Evolutionary conservation across 2,113 vertebrate species (phyloP).

Genomic region (Rutilus rutilus): DNA sequence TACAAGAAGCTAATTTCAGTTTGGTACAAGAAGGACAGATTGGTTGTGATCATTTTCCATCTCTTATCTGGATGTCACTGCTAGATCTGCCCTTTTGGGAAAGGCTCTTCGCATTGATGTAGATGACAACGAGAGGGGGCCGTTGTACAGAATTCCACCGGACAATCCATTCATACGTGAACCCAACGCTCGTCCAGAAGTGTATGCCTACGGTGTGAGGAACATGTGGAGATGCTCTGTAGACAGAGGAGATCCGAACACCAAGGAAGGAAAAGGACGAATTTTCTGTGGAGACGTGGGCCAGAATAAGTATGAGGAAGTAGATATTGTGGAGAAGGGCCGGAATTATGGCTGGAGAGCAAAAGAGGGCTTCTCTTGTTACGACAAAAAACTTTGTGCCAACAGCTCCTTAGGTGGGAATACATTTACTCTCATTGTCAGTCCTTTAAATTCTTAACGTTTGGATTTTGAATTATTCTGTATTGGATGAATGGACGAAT

Average conservation of each 20-base stretch:
- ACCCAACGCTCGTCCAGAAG: constrained; percentile 81
- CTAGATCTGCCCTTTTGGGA: constrained; percentile 90
- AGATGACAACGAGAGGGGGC: constrained; percentile 80
- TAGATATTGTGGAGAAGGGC: constrained; percentile 90
- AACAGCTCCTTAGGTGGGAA: constrained; percentile 88
- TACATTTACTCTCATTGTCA: background rate
- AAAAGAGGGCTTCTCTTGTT: constrained; percentile 93
- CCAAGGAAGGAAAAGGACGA: constrained; percentile 85
- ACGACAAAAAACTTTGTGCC: constrained; percentile 91
- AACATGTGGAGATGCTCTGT: constrained; percentile 99
- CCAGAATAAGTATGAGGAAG: constrained; percentile 95
- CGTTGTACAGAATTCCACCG: constrained; percentile 83
- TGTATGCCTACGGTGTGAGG: constrained; percentile 90
- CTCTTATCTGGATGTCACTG: background rate
- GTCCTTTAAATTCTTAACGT: background rate
- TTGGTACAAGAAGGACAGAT: background rate
- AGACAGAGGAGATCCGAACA: constrained; percentile 83
- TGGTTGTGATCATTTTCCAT: background rate
- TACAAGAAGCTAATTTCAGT: background rate
- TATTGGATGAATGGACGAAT: background rate
- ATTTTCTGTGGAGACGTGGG: constrained; percentile 97
- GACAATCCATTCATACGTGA: constrained; percentile 89
- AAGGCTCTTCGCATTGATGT: constrained; percentile 94
- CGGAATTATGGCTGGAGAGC: constrained; percentile 96
- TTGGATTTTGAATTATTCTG: background rate